Evolutionary conservation across 2,888 invertebrate genomes (phyloP), one percentile per base, ranked within the genome.

Genomic region (Rhagophthalmus giganteus): DNA sequence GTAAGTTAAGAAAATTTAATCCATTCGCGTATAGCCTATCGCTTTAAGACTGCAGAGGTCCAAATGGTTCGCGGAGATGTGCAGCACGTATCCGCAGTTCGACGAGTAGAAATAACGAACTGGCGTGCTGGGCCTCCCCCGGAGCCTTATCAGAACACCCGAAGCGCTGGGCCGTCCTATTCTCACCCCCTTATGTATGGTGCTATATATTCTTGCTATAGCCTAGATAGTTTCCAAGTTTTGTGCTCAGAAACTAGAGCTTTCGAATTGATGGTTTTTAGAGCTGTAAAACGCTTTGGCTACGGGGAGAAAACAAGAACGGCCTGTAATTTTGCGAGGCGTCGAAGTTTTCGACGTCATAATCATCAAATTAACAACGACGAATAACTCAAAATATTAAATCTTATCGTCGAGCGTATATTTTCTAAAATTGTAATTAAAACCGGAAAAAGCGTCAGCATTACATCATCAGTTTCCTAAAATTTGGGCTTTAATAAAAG

Each of bases 91-190:
- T 40, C 26, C 24, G 30, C 45, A 30, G 34, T 35, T 28, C 35
- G 9, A 11, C 27, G 24, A 5, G 6, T 4, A 32, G 28, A 34
- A 49, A 31, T 50, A 51, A 11, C 37, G 51, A 44, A 31, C 35
- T 35, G 54, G 35, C 24, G 40, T 54, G 60, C 62, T 59, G 51
- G 52, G 57, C 63, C 64, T 63, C 69, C 68, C 69, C 69, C 64
- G 64, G 66, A 71, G 70, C 66, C 72, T 72, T 72, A 72, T 71
- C 72, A 70, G 70, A 64, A 68, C 71, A 64, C 70, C 67, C 65
- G 67, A 67, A 67, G 68, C 67, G 66, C 65, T 61, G 66, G 65
- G 67, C 64, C 57, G 66, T 60, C 64, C 63, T 62, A 66, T 65
- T 66, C 63, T 67, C 68, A 67, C 64, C 66, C 66, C 66, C 65